Base-by-base conservation (phyloP, 2,797 vertebrate genomes). In the Paramormyrops hopkinsi region DNA sequence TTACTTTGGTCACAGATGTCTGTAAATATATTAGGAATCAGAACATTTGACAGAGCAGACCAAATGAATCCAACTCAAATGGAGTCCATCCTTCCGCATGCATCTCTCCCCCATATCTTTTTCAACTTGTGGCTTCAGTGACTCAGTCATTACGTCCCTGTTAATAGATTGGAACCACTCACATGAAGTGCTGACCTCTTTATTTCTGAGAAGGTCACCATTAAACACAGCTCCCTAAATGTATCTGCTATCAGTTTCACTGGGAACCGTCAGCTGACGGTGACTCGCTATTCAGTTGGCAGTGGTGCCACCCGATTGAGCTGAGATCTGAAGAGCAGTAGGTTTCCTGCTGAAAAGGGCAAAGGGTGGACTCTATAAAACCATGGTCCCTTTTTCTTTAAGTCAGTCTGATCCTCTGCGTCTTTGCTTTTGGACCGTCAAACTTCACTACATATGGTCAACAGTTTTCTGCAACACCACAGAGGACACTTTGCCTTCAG, bases 191-290 rank as follows among this genome's bases (percentile, higher is more conserved):
- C 76, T 69, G 73, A 8, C 87, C 87, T 89, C 46, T 88, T 90
- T 90, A 44, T 50, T 22, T 90, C 79, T 84, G 79, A 90, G 88
- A 93, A 92, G 87, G 89, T 91, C 88, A 33, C 79, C 56, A 12
- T 53, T 50, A 59, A 82, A 54, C 44, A 53, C 73, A 44, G 33
- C 59, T 79, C 65, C 62, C 14, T 59, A 79, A 29, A 83, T 14
- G 17, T 48, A 41, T 17, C 2, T 62, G 9, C 65, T 56, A 82
- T 89, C 65, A 59, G 50, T 51, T 62, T 17, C 53, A 51, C 14
- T 56, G 85, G 29, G 51, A 86, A 11, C 84, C 2, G 11, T 59
- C 51, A 59, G 51, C 14, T 41, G 25, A 50, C 2, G 3, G 33
- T 12, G 14, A 37, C 53, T 87, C 25, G 37, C 19, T 19, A n/a